Evolutionary conservation across 2,113 vertebrate genomes (phyloP).

Genomic region (Tursiops truncatus): DNA sequence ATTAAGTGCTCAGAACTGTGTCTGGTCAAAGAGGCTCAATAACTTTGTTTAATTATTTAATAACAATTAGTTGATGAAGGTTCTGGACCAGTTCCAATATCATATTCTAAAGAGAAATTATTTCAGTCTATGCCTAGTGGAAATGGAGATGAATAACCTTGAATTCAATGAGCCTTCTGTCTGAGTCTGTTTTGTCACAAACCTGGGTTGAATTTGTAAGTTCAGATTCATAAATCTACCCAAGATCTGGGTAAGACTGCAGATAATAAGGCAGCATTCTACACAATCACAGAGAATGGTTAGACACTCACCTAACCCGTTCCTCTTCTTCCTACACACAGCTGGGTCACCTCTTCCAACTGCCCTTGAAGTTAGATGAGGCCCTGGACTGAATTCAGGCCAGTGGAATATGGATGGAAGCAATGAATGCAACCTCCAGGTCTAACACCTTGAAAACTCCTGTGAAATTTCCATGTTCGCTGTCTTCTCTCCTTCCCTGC

Average conservation of each 20-base stretch:
- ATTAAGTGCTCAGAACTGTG: not conserved
- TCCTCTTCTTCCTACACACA: not conserved
- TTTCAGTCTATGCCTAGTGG: not conserved
- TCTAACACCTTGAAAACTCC: not conserved
- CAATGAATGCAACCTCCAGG: not conserved
- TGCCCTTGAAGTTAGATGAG: not conserved
- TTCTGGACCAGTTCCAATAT: not conserved
- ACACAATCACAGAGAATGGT: not conserved
- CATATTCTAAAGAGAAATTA: conserved; percentile 4
- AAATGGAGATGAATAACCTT: not conserved
- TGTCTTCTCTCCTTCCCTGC: not conserved
- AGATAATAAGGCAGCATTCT: not conserved
- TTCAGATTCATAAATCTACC: not conserved
- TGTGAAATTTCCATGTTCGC: not conserved
- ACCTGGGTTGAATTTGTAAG: not conserved
- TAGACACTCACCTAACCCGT: not conserved
- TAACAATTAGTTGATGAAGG: not conserved
- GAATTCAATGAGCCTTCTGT: not conserved
- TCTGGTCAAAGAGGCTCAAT: not conserved
- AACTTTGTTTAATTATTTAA: not conserved
- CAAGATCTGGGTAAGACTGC: not conserved
- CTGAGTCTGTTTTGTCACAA: not conserved
- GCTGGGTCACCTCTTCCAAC: not conserved
- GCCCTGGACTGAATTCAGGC: not conserved
- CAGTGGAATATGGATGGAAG: not conserved